Base-by-base conservation (phyloP, 2,113 vertebrate genomes). In the Cariama cristata region DNA sequence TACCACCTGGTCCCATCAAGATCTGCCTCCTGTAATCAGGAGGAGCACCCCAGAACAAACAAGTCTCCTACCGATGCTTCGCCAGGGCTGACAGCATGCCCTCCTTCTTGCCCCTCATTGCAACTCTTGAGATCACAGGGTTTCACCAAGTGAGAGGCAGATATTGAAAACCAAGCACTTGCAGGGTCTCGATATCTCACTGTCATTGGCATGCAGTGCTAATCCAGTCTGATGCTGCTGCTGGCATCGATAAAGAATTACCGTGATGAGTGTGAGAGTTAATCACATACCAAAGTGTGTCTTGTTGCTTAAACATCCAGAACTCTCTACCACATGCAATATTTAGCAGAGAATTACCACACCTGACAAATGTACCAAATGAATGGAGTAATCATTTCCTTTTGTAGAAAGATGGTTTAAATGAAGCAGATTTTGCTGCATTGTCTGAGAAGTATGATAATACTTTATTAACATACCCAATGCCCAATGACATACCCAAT, bases 151-250 rank as follows among this genome's bases (percentile, higher is more conserved):
- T 0, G 6, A 67, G 38, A 86, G 17, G 9, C 5, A 81, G 27
- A 21, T 38, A 35, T 2, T 62, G 28, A 89, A 87, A 77, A 3
- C 6, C n/a, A 72, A 79, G 40, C 2, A 0, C 27, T 69, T 12
- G 2, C 18, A 27, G 15, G 26, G 0, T 0, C 17, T 28, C 6
- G 2, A 14, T 40, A 44, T 53, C 66, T 79, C 49, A 5, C 14
- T 40, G 27, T 19, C 42, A 14, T 10, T 75, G 35, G 19, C 47
- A 76, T 3, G 12, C 0, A 1, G 10, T 26, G 12, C 26, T 55
- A 28, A 33, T 38, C 56, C 7, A 53, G 64, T 19, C 49, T 42
- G 16, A 23, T 52, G 80, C 3, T 0, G 1, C 68, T 66, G 24
- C 55, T 84, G 91, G 33, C 35, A 64, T 32, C 0, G 2, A 28